Evolutionary conservation across 2,113 vertebrate genomes (phyloP), one percentile per base, ranked within the genome.

Genomic region (Ornithorhynchus anatinus): DNA sequence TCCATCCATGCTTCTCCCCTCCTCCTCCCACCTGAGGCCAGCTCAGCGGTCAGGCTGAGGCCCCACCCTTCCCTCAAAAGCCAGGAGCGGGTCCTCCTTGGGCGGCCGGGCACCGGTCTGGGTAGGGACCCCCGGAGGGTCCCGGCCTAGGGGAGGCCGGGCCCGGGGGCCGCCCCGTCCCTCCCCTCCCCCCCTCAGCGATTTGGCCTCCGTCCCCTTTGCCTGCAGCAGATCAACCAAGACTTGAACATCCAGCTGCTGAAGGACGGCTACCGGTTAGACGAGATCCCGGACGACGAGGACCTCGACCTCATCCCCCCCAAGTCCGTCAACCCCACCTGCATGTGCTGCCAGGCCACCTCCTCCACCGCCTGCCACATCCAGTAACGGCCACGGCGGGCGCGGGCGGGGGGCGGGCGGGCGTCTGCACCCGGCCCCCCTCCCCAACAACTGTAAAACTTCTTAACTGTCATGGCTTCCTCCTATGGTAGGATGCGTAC

Each of bases 281-380:
- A 99, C 3, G 98, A 99, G 92, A 99, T 99, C 85, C 97, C 98
- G 0, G 98, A 99, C 1, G 98, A 99, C 0, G 98, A 99, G 80
- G 98, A 99, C 93, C 94, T 98, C 74, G 98, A 99, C 91, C 93
- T 99, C 77, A 99, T 99, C 45, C 97, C 96, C 17, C 97, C 98
- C 20, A 98, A 99, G 87, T 98, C 98, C 0, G 96, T 99, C 84
- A 99, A 98, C 91, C 96, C 97, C 50, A 98, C 97, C 81, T 99
- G 97, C 96, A 98, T 99, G 95, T 99, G 98, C 91, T 99, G 98
- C 92, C 97, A 99, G 94, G 97, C 97, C 80, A 96, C 96, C 57
- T 96, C 97, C 86, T 98, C 97, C 84, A 96, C 96, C 20, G 94
- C 97, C 92, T 99, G 97, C 92, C 96, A 98, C 88, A 98, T 99